Conservation (phyloP, 2,797 vertebrate species). For the Lagocephalus sceleratus region DNA sequence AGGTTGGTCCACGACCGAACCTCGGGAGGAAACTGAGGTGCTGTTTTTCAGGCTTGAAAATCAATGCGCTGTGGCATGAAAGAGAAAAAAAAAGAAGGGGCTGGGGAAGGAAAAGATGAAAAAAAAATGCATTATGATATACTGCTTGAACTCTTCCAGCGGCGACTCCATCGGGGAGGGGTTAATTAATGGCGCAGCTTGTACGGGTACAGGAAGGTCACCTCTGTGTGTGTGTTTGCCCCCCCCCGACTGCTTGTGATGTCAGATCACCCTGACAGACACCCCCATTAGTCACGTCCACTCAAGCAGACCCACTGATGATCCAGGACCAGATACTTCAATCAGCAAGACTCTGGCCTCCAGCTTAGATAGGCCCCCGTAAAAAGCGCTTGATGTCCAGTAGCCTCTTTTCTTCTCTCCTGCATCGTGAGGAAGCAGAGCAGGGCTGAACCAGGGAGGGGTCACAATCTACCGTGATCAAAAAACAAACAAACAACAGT, state of each 20-base stretch:
- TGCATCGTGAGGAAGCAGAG: slow-evolving; percentile 10
- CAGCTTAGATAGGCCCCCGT: too few relatives aligned
- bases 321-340: slow-evolving; percentile 37
- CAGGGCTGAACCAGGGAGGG: slow-evolving; percentile 25
- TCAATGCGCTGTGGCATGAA: slow-evolving; percentile 1
- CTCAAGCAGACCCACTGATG: slow-evolving; percentile 18
- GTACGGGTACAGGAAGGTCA: not conserved
- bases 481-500: too few relatives aligned
- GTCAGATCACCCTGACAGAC: slow-evolving; percentile 51
- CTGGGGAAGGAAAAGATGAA: slow-evolving; percentile 2
- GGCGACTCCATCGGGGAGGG: too few relatives aligned
- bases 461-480: too few relatives aligned
- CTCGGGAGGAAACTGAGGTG: slow-evolving; percentile 18
- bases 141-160: too few relatives aligned
- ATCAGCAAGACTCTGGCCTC: slow-evolving; percentile 2
- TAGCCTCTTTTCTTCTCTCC: too few relatives aligned
- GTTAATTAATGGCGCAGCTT: too few relatives aligned
- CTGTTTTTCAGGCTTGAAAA: slow-evolving; percentile 34
- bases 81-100: not conserved
- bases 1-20: slow-evolving; percentile 47
- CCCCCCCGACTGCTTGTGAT: slow-evolving; percentile 23
- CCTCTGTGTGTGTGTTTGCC: slow-evolving; percentile 37
- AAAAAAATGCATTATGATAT: not conserved
- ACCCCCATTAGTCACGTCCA: slow-evolving; percentile 30
- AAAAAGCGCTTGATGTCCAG: too few relatives aligned